Conservation (phyloP, 2,888 invertebrate genomes). For the Agrotis exclamationis region DNA sequence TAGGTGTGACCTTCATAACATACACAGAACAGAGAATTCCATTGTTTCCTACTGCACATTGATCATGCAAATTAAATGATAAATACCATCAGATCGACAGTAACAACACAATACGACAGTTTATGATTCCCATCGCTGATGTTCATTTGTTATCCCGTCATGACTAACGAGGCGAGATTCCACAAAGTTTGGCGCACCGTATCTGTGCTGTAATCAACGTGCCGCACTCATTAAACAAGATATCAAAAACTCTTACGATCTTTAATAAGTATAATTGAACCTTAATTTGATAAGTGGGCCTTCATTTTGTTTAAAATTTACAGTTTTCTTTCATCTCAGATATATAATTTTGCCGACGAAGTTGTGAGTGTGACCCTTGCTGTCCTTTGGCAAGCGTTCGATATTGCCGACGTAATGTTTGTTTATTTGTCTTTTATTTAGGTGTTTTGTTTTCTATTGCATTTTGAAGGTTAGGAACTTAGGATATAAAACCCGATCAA, state of each 20-base stretch:
- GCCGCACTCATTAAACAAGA: conserved; percentile 57
- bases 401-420: conserved; percentile 39
- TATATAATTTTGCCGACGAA: conserved; percentile 28
- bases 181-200: conserved; percentile 67
- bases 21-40: conserved; percentile 8
- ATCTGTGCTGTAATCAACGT: conserved; percentile 59
- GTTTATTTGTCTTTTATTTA: conserved; percentile 28
- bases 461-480: conserved; percentile 9
- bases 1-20: conserved; percentile 34
- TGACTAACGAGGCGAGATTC: conserved; percentile 63
- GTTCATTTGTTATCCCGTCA: conserved; percentile 47
- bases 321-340: conserved; percentile 40
- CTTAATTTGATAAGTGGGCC: conserved; percentile 72
- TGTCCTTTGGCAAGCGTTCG: conserved; percentile 43
- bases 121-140: conserved; percentile 44
- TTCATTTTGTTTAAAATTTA: conserved; percentile 66
- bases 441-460: conserved; percentile 16
- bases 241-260: conserved; percentile 57
- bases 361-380: conserved; percentile 21
- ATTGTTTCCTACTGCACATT: conserved; percentile 53
- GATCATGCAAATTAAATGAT: conserved; percentile 71
- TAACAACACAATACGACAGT: conserved; percentile 60
- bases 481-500: conserved; percentile 22
- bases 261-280: conserved; percentile 70
- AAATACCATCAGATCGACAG: conserved; percentile 67